phyloP scores from a whole-genome alignment of 53 echinoderm and acorn worm genomes.

The Zoroaster sp. region DNA sequence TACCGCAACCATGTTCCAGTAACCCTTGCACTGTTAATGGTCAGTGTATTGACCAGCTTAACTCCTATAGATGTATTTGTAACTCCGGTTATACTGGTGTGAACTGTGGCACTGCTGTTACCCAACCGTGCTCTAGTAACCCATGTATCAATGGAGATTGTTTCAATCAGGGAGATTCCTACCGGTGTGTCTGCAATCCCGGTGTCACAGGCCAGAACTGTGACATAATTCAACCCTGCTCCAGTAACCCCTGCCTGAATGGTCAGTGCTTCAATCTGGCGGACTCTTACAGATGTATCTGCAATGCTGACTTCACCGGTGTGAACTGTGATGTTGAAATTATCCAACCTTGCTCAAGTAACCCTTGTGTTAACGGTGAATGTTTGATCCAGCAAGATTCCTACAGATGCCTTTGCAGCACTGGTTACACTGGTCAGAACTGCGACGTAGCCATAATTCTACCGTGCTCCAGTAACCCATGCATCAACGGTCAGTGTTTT shows the following conservation, averaged over 20 bases:
- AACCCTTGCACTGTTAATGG: constrained; percentile 64
- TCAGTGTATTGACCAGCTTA: constrained; percentile 27
- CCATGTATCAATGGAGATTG: constrained; percentile 76
- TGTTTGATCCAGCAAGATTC: constrained; percentile 49
- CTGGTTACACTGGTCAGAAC: constrained; percentile 57
- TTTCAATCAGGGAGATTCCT: constrained; percentile 5
- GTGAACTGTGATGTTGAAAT: constrained; percentile 48
- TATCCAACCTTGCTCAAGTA: constrained; percentile 61
- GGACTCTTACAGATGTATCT: constrained; percentile 65
- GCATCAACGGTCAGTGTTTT: constrained; percentile 38
- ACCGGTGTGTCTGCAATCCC: constrained; percentile 56
- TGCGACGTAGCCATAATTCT: constrained; percentile 51
- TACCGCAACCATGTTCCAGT: constrained; percentile 55
- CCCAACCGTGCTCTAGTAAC: constrained; percentile 68
- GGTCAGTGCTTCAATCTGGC: constrained; percentile 57
- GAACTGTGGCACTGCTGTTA: constrained; percentile 38
- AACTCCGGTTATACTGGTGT: background rate
- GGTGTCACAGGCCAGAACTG: constrained; percentile 68
- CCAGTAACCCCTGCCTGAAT: constrained; percentile 74
- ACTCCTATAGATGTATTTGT: constrained; percentile 21
- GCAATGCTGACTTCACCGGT: constrained; percentile 61
- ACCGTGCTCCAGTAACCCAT: constrained; percentile 77
- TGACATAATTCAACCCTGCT: constrained; percentile 61
- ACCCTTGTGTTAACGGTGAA: constrained; percentile 70
- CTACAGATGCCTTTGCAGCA: constrained; percentile 60